phyloP scores from a whole-genome alignment of 2,888 invertebrate genomes.

The Spialia ferax region DNA sequence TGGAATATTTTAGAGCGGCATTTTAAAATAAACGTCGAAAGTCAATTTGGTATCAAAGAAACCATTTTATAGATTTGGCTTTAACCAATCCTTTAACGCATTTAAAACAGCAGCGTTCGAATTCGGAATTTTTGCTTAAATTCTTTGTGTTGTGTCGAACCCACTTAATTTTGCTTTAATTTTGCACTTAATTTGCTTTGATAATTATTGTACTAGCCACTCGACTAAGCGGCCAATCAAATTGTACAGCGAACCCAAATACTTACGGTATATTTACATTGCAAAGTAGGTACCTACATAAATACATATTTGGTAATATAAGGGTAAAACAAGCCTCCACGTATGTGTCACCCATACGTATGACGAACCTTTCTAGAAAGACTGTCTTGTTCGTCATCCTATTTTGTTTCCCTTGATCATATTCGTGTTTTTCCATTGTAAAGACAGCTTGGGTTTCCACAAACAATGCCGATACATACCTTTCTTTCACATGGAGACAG shows the following conservation, averaged over 20 bases:
- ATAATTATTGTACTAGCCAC: too few relatives aligned
- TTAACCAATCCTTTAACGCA: neutral
- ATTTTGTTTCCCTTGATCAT: conserved; percentile 10
- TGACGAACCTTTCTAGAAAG: neutral
- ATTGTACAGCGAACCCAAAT: neutral
- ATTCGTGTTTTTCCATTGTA: neutral
- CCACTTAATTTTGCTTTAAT: too few relatives aligned
- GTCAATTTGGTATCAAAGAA: neutral
- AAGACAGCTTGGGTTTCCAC: neutral
- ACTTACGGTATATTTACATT: neutral
- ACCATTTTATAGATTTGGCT: neutral
- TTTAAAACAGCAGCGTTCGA: neutral
- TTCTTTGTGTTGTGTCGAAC: too few relatives aligned
- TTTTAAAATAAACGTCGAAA: neutral
- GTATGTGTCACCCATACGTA: neutral
- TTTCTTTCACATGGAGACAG: too few relatives aligned
- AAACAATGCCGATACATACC: neutral
- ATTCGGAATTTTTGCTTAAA: too few relatives aligned
- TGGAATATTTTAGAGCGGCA: neutral
- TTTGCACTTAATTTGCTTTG: too few relatives aligned
- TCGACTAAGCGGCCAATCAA: too few relatives aligned
- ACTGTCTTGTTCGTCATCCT: neutral
- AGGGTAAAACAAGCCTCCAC: neutral
- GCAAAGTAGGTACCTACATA: neutral
- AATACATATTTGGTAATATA: neutral